phyloP scores from a whole-genome alignment of 1,140 invertebrate genomes.

The Patella vulgata region DNA sequence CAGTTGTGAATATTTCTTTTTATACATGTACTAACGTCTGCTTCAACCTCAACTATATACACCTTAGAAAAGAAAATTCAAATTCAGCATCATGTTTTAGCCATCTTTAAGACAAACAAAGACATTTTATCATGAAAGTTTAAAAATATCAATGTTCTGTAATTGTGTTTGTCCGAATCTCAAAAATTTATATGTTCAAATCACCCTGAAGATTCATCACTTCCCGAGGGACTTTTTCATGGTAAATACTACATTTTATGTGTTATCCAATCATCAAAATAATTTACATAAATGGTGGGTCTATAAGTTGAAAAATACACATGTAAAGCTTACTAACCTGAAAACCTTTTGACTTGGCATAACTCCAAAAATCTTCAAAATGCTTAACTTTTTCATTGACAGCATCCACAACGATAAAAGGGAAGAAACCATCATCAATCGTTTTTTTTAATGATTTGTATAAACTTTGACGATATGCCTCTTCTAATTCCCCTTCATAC shows the following conservation, averaged over 20 bases:
- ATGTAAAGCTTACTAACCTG: slow-evolving; percentile 83
- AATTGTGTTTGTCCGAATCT: no score
- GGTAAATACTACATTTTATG: no score
- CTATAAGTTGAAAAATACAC: no score
- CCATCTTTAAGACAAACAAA: no score
- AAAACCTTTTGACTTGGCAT: slow-evolving; percentile 88
- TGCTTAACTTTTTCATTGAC: slow-evolving; percentile 74
- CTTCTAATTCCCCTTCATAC: slow-evolving; percentile 87
- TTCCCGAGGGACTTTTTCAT: no score
- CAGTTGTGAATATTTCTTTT: slow-evolving; percentile 88
- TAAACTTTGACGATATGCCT: slow-evolving; percentile 82
- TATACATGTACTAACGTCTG: slow-evolving; percentile 79
- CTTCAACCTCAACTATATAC: slow-evolving; percentile 87
- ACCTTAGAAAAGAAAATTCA: slow-evolving; percentile 71
- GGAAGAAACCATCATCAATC: slow-evolving; percentile 89
- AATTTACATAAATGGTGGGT: no score
- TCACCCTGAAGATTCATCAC: no score
- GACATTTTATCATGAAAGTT: no score
- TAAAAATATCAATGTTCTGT: no score
- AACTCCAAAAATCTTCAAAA: slow-evolving; percentile 89
- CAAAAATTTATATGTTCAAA: no score
- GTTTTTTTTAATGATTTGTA: slow-evolving; percentile 93
- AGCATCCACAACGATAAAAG: slow-evolving; percentile 92
- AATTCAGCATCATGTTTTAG: no score
- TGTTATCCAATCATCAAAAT: no score